Evolutionary conservation across 2,888 invertebrate species (phyloP).

Genomic region (Eremobia ochroleuca): DNA sequence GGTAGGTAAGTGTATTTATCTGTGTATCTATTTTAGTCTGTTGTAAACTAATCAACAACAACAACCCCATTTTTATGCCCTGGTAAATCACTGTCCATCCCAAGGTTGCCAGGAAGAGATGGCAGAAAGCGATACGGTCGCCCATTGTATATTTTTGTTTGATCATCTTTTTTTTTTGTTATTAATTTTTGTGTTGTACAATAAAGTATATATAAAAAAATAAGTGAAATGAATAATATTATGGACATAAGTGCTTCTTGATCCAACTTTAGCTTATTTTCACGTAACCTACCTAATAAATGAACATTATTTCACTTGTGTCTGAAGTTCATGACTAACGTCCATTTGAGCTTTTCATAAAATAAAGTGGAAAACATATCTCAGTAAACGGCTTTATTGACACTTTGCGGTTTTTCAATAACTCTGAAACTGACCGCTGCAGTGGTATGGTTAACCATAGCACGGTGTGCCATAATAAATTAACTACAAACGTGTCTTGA

Average conservation of each 20-base stretch:
- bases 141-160: too few relatives aligned
- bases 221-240: not conserved
- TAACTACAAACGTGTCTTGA: constrained; percentile 45
- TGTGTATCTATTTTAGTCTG: too few relatives aligned
- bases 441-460: constrained; percentile 14
- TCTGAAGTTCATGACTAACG: not conserved
- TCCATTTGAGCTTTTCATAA: too few relatives aligned
- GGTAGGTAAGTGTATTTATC: too few relatives aligned
- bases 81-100: too few relatives aligned
- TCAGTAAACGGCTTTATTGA: not conserved
- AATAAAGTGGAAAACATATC: not conserved
- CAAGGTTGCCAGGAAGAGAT: too few relatives aligned
- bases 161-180: too few relatives aligned
- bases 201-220: too few relatives aligned
- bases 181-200: too few relatives aligned
- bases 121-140: too few relatives aligned
- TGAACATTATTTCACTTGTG: not conserved
- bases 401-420: constrained; percentile 14
- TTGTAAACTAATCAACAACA: too few relatives aligned
- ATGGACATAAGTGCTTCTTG: not conserved
- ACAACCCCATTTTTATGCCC: too few relatives aligned
- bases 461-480: constrained; percentile 38
- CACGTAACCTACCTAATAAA: not conserved
- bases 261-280: not conserved
- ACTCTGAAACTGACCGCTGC: constrained; percentile 5